phyloP scores from a whole-genome alignment of 2,888 invertebrate genomes.

The Carcina quercana region DNA sequence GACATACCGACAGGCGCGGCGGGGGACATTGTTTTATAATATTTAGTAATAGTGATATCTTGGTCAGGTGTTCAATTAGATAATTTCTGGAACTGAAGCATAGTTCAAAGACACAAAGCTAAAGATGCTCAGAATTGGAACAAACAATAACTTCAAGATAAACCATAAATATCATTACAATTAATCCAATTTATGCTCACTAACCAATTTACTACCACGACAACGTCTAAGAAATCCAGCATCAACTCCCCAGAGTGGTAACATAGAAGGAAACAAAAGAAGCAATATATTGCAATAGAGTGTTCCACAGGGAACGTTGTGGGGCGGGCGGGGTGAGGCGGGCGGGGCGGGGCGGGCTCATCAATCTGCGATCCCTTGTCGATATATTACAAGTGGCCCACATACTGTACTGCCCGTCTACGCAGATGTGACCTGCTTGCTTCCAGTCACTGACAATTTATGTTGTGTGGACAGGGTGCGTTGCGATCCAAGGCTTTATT shows the following conservation, averaged over 20 bases:
- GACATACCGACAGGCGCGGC: too few species aligned
- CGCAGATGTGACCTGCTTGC: slow-evolving; percentile 55
- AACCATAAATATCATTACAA: too few species aligned
- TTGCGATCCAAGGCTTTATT: slow-evolving; percentile 6
- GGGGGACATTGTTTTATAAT: too few species aligned
- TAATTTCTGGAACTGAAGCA: too few species aligned
- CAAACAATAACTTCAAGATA: too few species aligned
- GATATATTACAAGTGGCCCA: slow-evolving; percentile 55
- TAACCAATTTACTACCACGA: slow-evolving; percentile 1
- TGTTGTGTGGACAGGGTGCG: too few species aligned
- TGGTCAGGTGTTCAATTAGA: too few species aligned
- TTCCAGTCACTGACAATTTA: too few species aligned
- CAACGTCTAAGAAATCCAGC: slow-evolving; percentile 9
- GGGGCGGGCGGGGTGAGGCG: slow-evolving; percentile 21
- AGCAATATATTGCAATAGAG: slow-evolving; percentile 40
- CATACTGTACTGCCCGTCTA: slow-evolving; percentile 39
- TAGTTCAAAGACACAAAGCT: too few species aligned
- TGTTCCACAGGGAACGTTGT: slow-evolving; percentile 25
- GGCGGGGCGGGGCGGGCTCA: slow-evolving; percentile 28
- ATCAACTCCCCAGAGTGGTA: slow-evolving; percentile 18
- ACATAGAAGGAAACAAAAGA: slow-evolving; percentile 37
- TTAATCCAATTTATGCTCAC: too few species aligned
- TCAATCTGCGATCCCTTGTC: slow-evolving; percentile 60
- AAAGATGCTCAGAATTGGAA: too few species aligned
- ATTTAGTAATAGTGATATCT: too few species aligned